Base-by-base conservation (phyloP, 2,113 vertebrate species). In the Lanius collurio region DNA sequence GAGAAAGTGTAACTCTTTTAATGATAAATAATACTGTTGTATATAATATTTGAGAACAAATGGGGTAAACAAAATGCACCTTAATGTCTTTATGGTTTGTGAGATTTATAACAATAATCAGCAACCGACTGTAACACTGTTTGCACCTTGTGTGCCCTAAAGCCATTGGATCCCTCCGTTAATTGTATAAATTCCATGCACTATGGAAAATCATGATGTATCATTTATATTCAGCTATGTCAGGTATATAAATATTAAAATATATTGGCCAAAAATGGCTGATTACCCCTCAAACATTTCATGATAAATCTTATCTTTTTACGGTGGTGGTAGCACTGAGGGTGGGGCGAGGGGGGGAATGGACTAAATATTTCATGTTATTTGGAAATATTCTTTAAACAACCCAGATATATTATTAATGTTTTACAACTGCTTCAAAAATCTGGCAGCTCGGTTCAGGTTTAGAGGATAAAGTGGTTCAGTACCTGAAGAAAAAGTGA, bases 231-330 rank as follows among this genome's bases (percentile, higher is more conserved):
- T 97, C 98, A 81, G 96, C 85, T 82, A 96, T 98, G 97, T 97
- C 98, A 97, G 97, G 97, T 97, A 90, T 98, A 98, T 98, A 98
- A 98, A 98, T 98, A 98, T 98, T 98, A 98, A 98, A 98, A 98
- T 97, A 97, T 98, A 97, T 98, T 97, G 97, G 95, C 95, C 94
- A 76, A 95, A 98, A 98, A 97, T 97, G 97, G 95, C 97, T 98
- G 98, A 98, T 98, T 98, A 97, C 98, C 96, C 96, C 98, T 98
- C 97, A 98, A 97, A 98, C 97, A 96, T 97, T 97, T 98, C 63
- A 96, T 96, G 97, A 98, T 98, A 98, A 98, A 98, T 98, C 97
- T 98, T 97, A 94, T 95, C 98, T 97, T 96, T 98, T 98, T 98
- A 97, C 70, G 83, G 92, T 67, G 91, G 93, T 93, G 77, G 81